Base-by-base conservation (phyloP, 2,113 vertebrate genomes). In the Podocnemis expansa region DNA sequence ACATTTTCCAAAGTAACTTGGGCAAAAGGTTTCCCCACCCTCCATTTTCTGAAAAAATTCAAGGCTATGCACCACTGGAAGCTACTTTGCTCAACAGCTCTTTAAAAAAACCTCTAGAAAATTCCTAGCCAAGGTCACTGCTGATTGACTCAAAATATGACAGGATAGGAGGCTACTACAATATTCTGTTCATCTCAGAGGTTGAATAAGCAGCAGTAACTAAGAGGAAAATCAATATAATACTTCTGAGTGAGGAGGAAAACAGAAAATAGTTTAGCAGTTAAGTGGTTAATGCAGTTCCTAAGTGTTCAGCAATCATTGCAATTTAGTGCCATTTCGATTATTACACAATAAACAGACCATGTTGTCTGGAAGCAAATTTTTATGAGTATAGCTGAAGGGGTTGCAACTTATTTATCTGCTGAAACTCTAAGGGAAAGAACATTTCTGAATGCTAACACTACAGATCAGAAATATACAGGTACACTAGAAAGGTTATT, bases 301-400 rank as follows among this genome's bases (percentile, higher is more conserved):
- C 98, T 98, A 98, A 98, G 97, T 98, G 98, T 98, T 98, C 97
- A 93, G 98, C 98, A 98, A 98, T 98, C 98, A 98, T 96, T 95
- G 97, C 98, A 98, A 98, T 98, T 98, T 98, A 98, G 98, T 98
- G 98, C 98, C 98, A 98, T 98, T 98, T 98, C 98, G 97, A 98
- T 98, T 98, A 98, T 98, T 98, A 98, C 98, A 98, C 98, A 98
- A 98, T 98, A 98, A 98, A 98, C 98, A 98, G 98, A 98, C 98
- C 98, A 98, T 98, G 98, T 98, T 98, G 98, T 98, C 98, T 98
- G 98, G 98, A 98, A 98, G 98, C 98, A 97, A 98, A 98, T 98
- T 98, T 98, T 98, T 98, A 98, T 98, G 98, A 98, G 98, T 98
- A 98, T 98, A 97, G 98, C 98, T 98, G 97, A 98, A 98, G 98